phyloP scores from a whole-genome alignment of 2,113 vertebrate genomes.

The Neogale vison region DNA sequence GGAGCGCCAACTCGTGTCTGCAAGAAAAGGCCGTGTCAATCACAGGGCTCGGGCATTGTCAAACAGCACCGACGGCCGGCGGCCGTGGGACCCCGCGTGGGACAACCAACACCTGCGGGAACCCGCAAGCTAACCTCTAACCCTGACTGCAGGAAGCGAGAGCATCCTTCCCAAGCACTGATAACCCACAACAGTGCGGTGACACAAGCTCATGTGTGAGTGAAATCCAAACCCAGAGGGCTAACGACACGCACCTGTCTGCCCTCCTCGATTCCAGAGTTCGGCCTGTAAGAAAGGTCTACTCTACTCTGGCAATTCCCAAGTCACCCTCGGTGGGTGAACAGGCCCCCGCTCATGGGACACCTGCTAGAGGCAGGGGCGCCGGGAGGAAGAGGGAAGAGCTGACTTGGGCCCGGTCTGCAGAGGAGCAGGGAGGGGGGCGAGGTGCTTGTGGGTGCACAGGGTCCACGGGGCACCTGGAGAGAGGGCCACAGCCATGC shows the following conservation, averaged over 20 bases:
- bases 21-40: conserved; percentile 62
- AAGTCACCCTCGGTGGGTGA: neutral
- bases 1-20: conserved; percentile 99
- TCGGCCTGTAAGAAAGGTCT: neutral
- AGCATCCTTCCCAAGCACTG: neutral
- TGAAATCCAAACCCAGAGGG: neutral
- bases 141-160: neutral
- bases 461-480: neutral
- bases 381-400: neutral
- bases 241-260: neutral
- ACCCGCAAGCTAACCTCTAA: neutral
- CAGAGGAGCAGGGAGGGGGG: neutral
- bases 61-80: neutral
- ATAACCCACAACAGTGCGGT: neutral
- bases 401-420: neutral
- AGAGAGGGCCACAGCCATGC: neutral
- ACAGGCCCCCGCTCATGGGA: neutral
- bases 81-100: neutral
- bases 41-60: neutral
- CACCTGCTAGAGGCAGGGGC: neutral
- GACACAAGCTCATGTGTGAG: neutral
- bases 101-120: neutral
- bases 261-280: neutral
- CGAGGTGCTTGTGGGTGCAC: neutral
- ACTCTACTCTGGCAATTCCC: neutral